These are phyloP conservation scores for Campoletis sonorensis DNA, from an alignment of 1,140 invertebrate genomes.

Conservation along the genomic window DNA sequence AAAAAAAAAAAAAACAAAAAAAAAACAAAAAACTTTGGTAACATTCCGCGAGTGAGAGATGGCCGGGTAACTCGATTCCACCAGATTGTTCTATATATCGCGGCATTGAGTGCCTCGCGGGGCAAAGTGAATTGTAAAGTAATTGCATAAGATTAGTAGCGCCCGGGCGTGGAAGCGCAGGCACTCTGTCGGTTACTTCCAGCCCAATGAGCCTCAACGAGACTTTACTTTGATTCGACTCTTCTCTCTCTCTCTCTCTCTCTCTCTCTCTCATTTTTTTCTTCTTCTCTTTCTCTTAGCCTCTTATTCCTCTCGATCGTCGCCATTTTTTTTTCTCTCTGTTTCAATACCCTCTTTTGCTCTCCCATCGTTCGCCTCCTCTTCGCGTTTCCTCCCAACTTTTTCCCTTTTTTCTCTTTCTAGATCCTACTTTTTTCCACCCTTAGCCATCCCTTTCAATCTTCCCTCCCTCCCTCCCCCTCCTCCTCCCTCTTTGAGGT, in stretches of 20 bases:
- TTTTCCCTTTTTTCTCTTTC: slow-evolving; percentile 23
- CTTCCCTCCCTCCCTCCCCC: neutral
- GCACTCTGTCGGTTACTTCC: slow-evolving; percentile 76
- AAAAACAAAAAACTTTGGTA: neutral
- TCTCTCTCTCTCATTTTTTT: slow-evolving; percentile 51
- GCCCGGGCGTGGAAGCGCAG: slow-evolving; percentile 65
- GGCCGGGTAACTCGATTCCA: slow-evolving; percentile 70
- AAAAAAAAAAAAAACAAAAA: no score
- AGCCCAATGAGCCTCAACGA: slow-evolving; percentile 74
- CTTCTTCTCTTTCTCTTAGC: slow-evolving; percentile 36
- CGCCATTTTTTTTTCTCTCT: slow-evolving; percentile 39
- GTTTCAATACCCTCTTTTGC: slow-evolving; percentile 52
- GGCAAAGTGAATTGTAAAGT: slow-evolving; percentile 76
- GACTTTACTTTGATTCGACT: slow-evolving; percentile 74
- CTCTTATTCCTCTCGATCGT: slow-evolving; percentile 27
- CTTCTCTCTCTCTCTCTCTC: slow-evolving; percentile 47
- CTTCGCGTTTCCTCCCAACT: slow-evolving; percentile 30
- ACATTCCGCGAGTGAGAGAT: slow-evolving; percentile 11
- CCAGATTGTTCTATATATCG: slow-evolving; percentile 68
- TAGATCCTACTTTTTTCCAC: slow-evolving; percentile 17
- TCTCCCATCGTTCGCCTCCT: slow-evolving; percentile 47
- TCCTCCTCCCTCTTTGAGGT: slow-evolving; percentile 12
- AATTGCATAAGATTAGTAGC: slow-evolving; percentile 77
- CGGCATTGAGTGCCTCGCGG: slow-evolving; percentile 70
- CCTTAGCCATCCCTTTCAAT: slow-evolving; percentile 21